Base-by-base conservation (phyloP, 2,888 invertebrate genomes). In the Polyommatus iphigenia region DNA sequence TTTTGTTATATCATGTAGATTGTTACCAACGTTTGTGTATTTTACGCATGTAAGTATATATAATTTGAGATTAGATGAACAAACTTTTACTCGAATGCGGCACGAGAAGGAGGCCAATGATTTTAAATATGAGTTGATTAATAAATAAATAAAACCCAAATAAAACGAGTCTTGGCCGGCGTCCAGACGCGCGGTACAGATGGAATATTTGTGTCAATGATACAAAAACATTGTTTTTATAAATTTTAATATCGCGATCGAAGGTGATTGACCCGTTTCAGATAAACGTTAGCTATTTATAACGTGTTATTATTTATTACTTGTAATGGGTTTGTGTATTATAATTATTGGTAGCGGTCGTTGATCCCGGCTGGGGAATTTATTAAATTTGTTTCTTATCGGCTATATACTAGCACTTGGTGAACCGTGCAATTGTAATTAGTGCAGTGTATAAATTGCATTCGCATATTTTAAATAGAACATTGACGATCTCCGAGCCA, bases 261-360 rank as follows among this genome's bases (percentile, higher is more conserved):
- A 29, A 75, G 75, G 75, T 75, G 29, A 50, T 75, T 50, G 75
- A 54, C 75, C 75, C 29, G 50, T 18, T 75, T 50, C 24, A 50
- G 29, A 50, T 50, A 54, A 75, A 75, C 29, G 24, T 50, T 50
- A 73, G 24, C 50, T 73, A 50, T 73, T 73, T 50, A 73, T 73
- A 73, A 46, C 15, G 13, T 72, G 72, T 72, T 41, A 72, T 72
- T 72, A 72, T 41, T 72, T 41, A 67, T 73, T 46, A 50, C 24
- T 50, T 75, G 29, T 73, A 50, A 73, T 75, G 24, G 15, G 15
- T 29, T 75, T 75, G 75, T 75, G 29, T 73, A 50, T 73, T 50
- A 71, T 41, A 50, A 50, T 73, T 50, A 71, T 41, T 72, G 72
- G 36, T n/a, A n/a, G 41, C 24, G 41, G 15, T 72, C 41, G 41